phyloP scores from a whole-genome alignment of 1,140 invertebrate species.

The Nylanderia fulva region DNA sequence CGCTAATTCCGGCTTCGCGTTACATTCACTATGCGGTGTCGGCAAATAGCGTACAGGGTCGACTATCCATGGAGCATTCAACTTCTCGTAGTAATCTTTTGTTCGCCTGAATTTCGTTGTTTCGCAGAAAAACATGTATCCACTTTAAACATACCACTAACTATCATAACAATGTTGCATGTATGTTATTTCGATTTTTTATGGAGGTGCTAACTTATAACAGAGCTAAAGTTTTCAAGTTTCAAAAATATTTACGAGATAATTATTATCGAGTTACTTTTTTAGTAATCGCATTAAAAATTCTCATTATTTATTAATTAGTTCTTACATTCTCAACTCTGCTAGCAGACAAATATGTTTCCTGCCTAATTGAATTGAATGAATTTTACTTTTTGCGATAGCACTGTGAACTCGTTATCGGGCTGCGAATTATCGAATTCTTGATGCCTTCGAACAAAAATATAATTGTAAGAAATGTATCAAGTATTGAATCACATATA shows the following conservation, averaged over 20 bases:
- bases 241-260: too few species aligned
- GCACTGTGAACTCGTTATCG: too few species aligned
- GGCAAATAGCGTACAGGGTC: conserved; percentile 32
- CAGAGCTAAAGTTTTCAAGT: too few species aligned
- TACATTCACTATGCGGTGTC: conserved; percentile 49
- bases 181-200: too few species aligned
- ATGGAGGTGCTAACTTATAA: too few species aligned
- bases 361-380: too few species aligned
- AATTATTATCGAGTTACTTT: too few species aligned
- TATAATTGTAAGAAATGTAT: conserved; percentile 74
- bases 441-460: conserved; percentile 61
- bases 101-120: conserved; percentile 14
- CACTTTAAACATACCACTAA: conserved; percentile 24
- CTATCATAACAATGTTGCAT: conserved; percentile 30
- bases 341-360: too few species aligned
- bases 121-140: conserved; percentile 32
- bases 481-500: conserved; percentile 31
- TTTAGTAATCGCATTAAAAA: too few species aligned
- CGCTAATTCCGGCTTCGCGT: conserved; percentile 59
- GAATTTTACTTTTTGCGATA: too few species aligned
- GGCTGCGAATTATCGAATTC: neutral
- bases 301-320: too few species aligned
- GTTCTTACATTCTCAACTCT: too few species aligned
- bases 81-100: conserved; percentile 50
- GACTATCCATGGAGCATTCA: conserved; percentile 35